Base-by-base conservation (phyloP, 30 jellyfish, hydroid and myxozoan species). In the Sanderia malayensis region DNA sequence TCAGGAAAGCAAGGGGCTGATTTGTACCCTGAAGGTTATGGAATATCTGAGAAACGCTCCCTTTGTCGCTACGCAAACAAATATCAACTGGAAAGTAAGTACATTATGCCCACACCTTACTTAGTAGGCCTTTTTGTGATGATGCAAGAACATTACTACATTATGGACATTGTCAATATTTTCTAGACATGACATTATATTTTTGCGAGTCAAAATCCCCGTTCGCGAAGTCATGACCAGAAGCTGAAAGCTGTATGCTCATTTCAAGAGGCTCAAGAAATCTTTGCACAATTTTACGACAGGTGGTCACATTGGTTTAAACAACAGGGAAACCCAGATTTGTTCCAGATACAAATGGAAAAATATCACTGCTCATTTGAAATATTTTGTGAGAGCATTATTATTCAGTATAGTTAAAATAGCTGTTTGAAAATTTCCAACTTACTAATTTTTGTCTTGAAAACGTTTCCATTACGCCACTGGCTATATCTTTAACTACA, bases 291-390 rank as follows among this genome's bases (percentile, higher is more conserved):
- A 58, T 73, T 73, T 60, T 75, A 55, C 21, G 76, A 73, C 66
- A 73, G 75, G 85, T 13, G 85, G 75, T 31, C 75, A 73, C 22
- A 26, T 37, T 60, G 85, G 75, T 17, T 57, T 23, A 2, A 55
- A 57, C 19, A 58, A 32, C 37, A 58, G 67, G 20, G 66, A 58
- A 67, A 47, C 28, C 23, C 66, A 57, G 22, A 58, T 33, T 20
- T 73, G 76, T 41, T 4, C n/a, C 32, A 57, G 75, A 28, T 73
- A 34, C 44, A 32, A 20, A 55, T 55, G 75, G 75, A 33, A 31
- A 73, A 71, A 71, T 23, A 47, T 71, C 27, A 47, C 83, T 10
- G n/a, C 31, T 37, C 79, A 66, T 37, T 53, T 71, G 30, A 71
- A 57, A 31, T 46, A 46, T 29, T 19, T 71, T 20, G 83, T 46